phyloP scores from a whole-genome alignment of 1,140 invertebrate species.

The Oryctes rhinoceros region DNA sequence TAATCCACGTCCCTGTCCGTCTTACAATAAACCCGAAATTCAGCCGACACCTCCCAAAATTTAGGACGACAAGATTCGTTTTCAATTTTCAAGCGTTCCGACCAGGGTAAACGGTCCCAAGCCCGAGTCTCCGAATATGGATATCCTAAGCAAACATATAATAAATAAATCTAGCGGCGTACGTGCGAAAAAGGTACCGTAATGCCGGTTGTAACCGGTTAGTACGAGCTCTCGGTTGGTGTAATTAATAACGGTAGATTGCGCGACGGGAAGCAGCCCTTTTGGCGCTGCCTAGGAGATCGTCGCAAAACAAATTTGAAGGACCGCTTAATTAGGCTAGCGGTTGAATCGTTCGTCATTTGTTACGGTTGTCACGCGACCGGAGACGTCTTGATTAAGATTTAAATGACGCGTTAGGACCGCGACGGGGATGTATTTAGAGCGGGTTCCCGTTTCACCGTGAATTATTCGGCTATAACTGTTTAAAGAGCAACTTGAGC shows the following conservation, averaged over 20 bases:
- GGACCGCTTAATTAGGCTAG: not conserved
- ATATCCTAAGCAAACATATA: not conserved
- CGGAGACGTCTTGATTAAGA: conserved; percentile 2
- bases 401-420: not conserved
- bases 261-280: not conserved
- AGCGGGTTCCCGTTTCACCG: too few species aligned
- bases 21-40: too few species aligned
- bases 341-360: conserved; percentile 21
- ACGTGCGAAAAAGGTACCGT: not conserved
- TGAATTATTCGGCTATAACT: too few species aligned
- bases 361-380: not conserved
- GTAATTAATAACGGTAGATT: not conserved
- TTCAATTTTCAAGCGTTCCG: too few species aligned
- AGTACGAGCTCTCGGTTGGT: not conserved
- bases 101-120: too few species aligned
- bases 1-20: too few species aligned
- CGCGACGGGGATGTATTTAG: too few species aligned
- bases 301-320: conserved; percentile 14
- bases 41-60: too few species aligned
- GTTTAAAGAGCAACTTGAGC: too few species aligned
- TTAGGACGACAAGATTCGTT: too few species aligned
- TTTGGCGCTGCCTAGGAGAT: not conserved
- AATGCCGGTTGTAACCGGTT: not conserved
- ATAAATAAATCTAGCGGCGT: not conserved
- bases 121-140: not conserved